Evolutionary conservation across 2,888 invertebrate genomes (phyloP).

Genomic region (Drosophila greeni): DNA sequence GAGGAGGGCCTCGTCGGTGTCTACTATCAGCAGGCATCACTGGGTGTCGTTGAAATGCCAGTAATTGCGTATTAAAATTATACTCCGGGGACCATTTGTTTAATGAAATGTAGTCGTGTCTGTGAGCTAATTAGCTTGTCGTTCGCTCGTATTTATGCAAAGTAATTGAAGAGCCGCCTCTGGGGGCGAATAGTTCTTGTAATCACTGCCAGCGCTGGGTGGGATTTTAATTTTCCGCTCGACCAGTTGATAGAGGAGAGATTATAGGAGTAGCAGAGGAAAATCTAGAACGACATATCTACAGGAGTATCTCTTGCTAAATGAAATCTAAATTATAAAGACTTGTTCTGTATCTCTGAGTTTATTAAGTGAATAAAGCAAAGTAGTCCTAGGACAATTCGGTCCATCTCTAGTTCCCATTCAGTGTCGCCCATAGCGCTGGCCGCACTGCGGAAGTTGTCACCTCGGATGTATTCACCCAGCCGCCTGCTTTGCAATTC

Average conservation of each 20-base stretch:
- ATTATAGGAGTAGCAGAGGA: not conserved
- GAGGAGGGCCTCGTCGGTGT: not conserved
- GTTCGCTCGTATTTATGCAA: slow-evolving; percentile 36
- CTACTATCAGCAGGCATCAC: slow-evolving; percentile 59
- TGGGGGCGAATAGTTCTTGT: slow-evolving; percentile 20
- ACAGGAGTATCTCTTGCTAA: not conserved
- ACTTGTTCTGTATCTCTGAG: not conserved
- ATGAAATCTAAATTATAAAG: not conserved
- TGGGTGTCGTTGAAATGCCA: slow-evolving; percentile 66
- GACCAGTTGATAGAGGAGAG: slow-evolving; percentile 4
- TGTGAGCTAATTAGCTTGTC: slow-evolving; percentile 65
- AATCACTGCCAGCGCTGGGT: slow-evolving; percentile 2
- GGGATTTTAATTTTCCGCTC: slow-evolving; percentile 36
- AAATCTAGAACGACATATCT: not conserved
- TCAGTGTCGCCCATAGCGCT: not conserved
- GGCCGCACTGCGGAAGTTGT: slow-evolving; percentile 13
- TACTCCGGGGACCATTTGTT: slow-evolving; percentile 68
- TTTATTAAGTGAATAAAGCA: not conserved
- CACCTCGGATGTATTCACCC: slow-evolving; percentile 9
- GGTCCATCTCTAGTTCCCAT: not conserved
- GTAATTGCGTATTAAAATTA: slow-evolving; percentile 72
- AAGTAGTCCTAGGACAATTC: not conserved
- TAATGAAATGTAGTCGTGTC: slow-evolving; percentile 68
- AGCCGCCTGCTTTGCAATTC: slow-evolving; percentile 30
- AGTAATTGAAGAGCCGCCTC: slow-evolving; percentile 34